Conservation (phyloP, 2,113 vertebrate species). For the Pachypanchax playfairii region DNA sequence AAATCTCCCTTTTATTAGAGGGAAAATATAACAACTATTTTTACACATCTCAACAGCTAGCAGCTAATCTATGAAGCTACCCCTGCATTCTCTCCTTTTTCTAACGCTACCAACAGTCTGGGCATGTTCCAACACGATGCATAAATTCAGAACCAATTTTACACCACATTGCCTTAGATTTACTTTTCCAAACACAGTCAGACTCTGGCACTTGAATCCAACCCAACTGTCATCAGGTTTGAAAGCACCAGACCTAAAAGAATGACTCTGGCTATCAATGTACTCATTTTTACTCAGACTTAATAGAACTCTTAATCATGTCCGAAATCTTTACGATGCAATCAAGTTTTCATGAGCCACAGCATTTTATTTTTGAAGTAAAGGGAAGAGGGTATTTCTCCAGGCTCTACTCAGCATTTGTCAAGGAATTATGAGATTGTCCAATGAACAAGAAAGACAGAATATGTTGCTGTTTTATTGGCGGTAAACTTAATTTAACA, state of each 20-base stretch:
- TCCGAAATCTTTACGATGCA: conserved; percentile 50
- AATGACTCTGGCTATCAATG: conserved; percentile 29
- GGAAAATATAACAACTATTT: neutral
- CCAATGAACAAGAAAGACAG: conserved; percentile 10
- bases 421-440: conserved; percentile 26
- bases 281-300: conserved; percentile 16
- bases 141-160: conserved; percentile 75
- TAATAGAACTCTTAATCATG: conserved; percentile 61
- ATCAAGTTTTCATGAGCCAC: conserved; percentile 44
- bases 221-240: conserved; percentile 52
- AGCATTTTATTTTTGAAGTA: conserved; percentile 50
- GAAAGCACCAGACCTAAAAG: conserved; percentile 55
- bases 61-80: neutral
- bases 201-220: conserved; percentile 33
- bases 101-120: conserved; percentile 28
- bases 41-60: neutral
- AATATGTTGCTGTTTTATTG: conserved; percentile 13
- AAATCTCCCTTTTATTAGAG: neutral
- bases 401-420: conserved; percentile 18
- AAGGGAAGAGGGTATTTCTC: conserved; percentile 36
- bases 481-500: conserved; percentile 26
- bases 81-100: conserved; percentile 4
- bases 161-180: conserved; percentile 66
- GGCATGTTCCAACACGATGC: conserved; percentile 54
- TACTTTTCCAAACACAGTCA: conserved; percentile 44